These are phyloP conservation scores for Polymixis flavicincta DNA, from an alignment of 2,888 invertebrate species.

Conservation along the genomic window DNA sequence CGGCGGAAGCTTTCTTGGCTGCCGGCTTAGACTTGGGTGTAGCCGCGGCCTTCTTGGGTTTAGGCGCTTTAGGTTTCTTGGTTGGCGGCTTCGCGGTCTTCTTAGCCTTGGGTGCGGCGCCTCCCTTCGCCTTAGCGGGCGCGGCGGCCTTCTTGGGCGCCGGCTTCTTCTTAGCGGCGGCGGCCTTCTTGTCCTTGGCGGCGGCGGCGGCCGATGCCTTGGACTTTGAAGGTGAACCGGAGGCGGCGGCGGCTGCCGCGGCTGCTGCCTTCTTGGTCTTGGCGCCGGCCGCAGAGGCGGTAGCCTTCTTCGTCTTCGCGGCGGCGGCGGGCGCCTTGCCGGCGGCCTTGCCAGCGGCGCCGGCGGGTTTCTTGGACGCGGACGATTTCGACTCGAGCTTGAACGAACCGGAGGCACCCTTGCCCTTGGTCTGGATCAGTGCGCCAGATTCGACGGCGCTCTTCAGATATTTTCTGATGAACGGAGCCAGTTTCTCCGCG, in stretches of 20 bases:
- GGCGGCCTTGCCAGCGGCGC: slow-evolving; percentile 13
- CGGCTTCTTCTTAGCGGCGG: slow-evolving; percentile 70
- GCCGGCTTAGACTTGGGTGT: slow-evolving; percentile 66
- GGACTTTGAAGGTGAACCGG: slow-evolving; percentile 59
- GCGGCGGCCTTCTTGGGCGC: slow-evolving; percentile 68
- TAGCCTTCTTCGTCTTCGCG: slow-evolving; percentile 30
- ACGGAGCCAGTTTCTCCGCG: slow-evolving; percentile 89
- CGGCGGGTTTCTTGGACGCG: slow-evolving; percentile 70
- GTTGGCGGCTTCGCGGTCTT: slow-evolving; percentile 73
- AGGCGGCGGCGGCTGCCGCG: slow-evolving; percentile 57
- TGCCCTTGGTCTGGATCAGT: slow-evolving; percentile 90
- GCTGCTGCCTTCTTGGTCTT: slow-evolving; percentile 34
- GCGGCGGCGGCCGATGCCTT: slow-evolving; percentile 52
- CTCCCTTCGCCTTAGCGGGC: slow-evolving; percentile 60
- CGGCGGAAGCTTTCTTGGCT: slow-evolving; percentile 63
- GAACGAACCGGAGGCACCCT: slow-evolving; percentile 87
- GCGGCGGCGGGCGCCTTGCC: slow-evolving; percentile 23
- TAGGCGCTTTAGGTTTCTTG: slow-evolving; percentile 81
- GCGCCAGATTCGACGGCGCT: slow-evolving; percentile 86
- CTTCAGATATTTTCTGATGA: slow-evolving; percentile 89
- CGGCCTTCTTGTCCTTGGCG: slow-evolving; percentile 69
- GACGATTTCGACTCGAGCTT: slow-evolving; percentile 79
- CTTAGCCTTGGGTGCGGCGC: slow-evolving; percentile 74
- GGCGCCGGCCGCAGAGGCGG: slow-evolving; percentile 65
- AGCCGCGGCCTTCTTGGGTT: slow-evolving; percentile 75